Evolutionary conservation across 2,888 invertebrate genomes (phyloP), one percentile per base, ranked within the genome.

Genomic region (Ectemnius lituratus): DNA sequence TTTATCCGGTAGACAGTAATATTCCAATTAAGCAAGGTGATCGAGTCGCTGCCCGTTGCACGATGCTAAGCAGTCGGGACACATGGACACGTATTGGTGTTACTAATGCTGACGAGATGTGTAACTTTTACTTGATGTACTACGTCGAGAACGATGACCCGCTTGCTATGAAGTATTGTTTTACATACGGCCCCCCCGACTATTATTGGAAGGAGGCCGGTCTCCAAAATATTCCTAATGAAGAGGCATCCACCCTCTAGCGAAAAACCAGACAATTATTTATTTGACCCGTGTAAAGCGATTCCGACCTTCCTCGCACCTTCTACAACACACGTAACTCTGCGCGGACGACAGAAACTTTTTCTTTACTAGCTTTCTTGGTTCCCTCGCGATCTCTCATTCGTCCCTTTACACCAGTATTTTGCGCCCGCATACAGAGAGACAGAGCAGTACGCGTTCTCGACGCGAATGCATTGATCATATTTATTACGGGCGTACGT

Each of bases 91-190:
- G 91, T 79, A 94, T 97, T 84, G 97, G 97, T 0, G 93, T 95
- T 1, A 97, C 97, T 28, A 96, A 96, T 88, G 93, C 94, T 14
- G 97, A 98, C 85, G 98, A 98, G 91, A 98, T 98, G 98, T 98
- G 98, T 92, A 98, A 98, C 91, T 97, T 98, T 91, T 98, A 98
- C 91, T 90, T 98, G 1, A 97, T 98, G 97, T 98, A 98, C 90
- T 98, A 96, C 92, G 96, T 97, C 0, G 94, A 97, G 67, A 93
- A 95, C 65, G 94, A 93, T 14, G 93, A 94, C 2, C 96, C 97
- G 0, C 91, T 97, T 3, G 91, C 94, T 0, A 94, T 94, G 91
- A 96, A 96, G 90, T 96, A 96, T 87, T 97, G 96, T 90, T 97
- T 97, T 89, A 94, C 95, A 4, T 91, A 92, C 66, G 98, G 98